Evolutionary conservation across 2,888 invertebrate genomes (phyloP).

Genomic region (Caenorhabditis drosophilae): DNA sequence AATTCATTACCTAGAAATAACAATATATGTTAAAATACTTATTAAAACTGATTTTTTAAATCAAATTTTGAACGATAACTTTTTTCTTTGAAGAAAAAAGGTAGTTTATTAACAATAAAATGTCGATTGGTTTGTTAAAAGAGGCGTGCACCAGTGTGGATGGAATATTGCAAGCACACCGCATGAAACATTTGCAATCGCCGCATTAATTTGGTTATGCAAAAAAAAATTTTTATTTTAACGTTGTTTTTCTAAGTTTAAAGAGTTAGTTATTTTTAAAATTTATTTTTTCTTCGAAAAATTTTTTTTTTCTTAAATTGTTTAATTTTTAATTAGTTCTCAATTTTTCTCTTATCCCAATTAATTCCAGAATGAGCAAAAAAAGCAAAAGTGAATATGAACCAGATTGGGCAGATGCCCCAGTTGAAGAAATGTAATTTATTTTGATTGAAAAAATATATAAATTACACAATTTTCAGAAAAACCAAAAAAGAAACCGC

Average conservation of each 20-base stretch:
- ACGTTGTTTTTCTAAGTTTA: background rate
- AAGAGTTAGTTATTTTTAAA: background rate
- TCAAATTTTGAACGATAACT: too few species aligned
- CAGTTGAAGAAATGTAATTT: conserved; percentile 30
- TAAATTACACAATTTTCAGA: conserved; percentile 4
- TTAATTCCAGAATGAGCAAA: background rate
- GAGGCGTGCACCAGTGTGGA: too few species aligned
- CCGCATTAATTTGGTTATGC: too few species aligned
- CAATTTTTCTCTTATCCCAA: background rate
- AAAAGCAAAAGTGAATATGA: conserved; percentile 24
- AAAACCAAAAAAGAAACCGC: conserved; percentile 39
- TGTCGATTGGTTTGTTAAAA: too few species aligned
- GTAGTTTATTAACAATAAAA: too few species aligned
- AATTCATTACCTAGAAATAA: too few species aligned
- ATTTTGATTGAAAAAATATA: too few species aligned
- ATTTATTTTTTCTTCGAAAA: conserved; percentile 14
- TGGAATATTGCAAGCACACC: too few species aligned
- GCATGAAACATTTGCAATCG: too few species aligned
- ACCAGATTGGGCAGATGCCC: conserved; percentile 45
- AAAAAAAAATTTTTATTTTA: background rate
- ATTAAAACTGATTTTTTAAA: too few species aligned
- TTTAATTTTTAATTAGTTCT: background rate
- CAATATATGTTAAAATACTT: too few species aligned
- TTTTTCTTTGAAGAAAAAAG: too few species aligned
- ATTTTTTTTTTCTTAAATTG: background rate